Base-by-base conservation (phyloP, 1,140 invertebrate species). In the Trachymyrmex cornetzi region DNA sequence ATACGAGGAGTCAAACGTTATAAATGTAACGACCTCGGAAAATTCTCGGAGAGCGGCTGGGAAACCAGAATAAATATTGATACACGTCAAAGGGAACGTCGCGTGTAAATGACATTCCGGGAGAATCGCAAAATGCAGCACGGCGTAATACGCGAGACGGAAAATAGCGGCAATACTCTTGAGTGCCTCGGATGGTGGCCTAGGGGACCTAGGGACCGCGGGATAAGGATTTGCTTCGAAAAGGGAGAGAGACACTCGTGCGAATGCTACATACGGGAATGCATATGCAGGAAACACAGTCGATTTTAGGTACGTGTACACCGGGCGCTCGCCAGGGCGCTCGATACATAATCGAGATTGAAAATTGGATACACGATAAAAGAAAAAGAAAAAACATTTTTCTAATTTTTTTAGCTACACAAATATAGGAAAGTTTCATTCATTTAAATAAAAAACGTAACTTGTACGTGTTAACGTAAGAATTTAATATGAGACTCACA, bases 141-240 rank as follows among this genome's bases (percentile, higher is more conserved):
- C 80, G 22, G 50, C 71, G 57, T 88, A 90, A 82, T 86, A 88
- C 81, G 89, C 81, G 86, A 84, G 66, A 90, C 91, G 88, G 91
- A 92, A 93, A 94, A 92, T 92, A 93, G 92, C 91, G 87, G 92
- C 93, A 94, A 95, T 95, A 94, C 93, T 89, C 90, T 93, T 94
- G 93, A 94, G 94, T 94, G 93, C 90, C 89, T 90, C 64, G 91
- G 85, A 92, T 90, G 91, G 88, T 89, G 90, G 88, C 91, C 86
- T 89, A 86, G 87, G 91, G 89, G 90, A 89, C 55, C 77, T 80
- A 75, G 89, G 87, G 85, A 84, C 79, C 90, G 82, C 87, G 77
- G 91, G 81, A 90, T 92, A 93, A 94, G 93, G 94, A 94, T 95
- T 94, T 94, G 90, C 93, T 93, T 89, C 89, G 88, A 87, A 91